Evolutionary conservation across 2,797 vertebrate genomes (phyloP).

Genomic region (Distichodus sexfasciatus): DNA sequence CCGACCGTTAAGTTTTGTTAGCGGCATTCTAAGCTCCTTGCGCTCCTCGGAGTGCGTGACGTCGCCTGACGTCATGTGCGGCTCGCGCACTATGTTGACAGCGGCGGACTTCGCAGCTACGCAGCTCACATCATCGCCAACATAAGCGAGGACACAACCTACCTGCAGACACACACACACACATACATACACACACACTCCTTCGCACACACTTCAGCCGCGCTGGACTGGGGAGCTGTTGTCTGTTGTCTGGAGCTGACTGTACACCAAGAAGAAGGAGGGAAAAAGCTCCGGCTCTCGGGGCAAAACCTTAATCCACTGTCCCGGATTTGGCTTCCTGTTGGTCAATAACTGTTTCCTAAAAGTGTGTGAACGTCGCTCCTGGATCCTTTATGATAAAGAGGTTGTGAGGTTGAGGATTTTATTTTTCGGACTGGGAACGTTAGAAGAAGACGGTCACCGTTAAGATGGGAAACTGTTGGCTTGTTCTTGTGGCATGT

Average conservation of each 20-base stretch:
- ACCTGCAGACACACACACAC: slow-evolving; percentile 36
- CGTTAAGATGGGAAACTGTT: slow-evolving; percentile 44
- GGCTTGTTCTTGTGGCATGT: slow-evolving; percentile 53
- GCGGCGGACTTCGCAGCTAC: neutral
- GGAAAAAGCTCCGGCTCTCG: slow-evolving; percentile 13
- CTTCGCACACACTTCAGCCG: slow-evolving; percentile 2
- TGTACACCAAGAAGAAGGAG: neutral
- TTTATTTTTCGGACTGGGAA: slow-evolving; percentile 56
- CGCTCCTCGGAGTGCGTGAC: neutral
- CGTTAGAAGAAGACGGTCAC: slow-evolving; percentile 59
- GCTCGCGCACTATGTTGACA: neutral
- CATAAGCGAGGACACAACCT: neutral
- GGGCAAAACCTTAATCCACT: slow-evolving; percentile 50
- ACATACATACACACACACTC: too few species aligned
- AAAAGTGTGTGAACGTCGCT: slow-evolving; percentile 8
- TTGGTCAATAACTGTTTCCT: slow-evolving; percentile 1
- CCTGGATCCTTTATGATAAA: slow-evolving; percentile 52
- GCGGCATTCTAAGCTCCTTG: too few species aligned
- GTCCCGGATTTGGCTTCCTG: slow-evolving; percentile 8
- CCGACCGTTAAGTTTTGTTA: neutral
- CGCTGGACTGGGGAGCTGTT: slow-evolving; percentile 2
- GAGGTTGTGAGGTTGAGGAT: slow-evolving; percentile 58
- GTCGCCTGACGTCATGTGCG: neutral
- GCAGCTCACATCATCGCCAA: neutral
- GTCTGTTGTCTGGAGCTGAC: slow-evolving; percentile 6